These are phyloP conservation scores for Stegodyphus mimosarum DNA, from an alignment of 1,140 invertebrate species.

Conservation along the genomic window DNA sequence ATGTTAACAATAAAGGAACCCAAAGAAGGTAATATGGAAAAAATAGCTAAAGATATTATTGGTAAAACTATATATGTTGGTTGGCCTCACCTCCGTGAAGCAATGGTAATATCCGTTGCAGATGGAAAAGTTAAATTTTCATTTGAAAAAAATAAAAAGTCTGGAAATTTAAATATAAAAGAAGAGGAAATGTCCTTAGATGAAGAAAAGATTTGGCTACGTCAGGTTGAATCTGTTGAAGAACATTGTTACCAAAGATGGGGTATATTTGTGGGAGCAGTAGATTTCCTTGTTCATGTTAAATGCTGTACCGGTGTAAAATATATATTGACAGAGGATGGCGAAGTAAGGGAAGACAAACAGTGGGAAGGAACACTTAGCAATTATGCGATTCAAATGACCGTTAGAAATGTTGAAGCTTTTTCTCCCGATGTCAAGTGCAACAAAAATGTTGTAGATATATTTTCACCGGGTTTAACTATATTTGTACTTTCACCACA, in stretches of 20 bases:
- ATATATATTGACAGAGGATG: constrained; percentile 69
- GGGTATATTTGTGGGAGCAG: constrained; percentile 80
- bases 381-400: constrained; percentile 78
- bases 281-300: constrained; percentile 79
- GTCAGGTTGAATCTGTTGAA: constrained; percentile 24
- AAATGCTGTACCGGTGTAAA: constrained; percentile 77
- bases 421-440: constrained; percentile 68
- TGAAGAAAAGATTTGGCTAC: constrained; percentile 21
- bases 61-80: constrained; percentile 75
- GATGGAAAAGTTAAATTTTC: constrained; percentile 33
- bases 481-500: constrained; percentile 84
- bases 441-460: constrained; percentile 74
- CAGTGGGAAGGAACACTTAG: constrained; percentile 73
- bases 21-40: constrained; percentile 9
- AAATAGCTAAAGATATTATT: constrained; percentile 47
- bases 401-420: constrained; percentile 75
- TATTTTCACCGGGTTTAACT: constrained; percentile 76
- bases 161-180: neutral
- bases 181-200: constrained; percentile 10
- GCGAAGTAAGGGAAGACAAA: constrained; percentile 77
- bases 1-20: constrained; percentile 74
- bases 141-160: constrained; percentile 15
- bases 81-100: constrained; percentile 91
- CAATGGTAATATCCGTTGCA: constrained; percentile 63
- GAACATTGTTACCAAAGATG: constrained; percentile 68